Base-by-base conservation (phyloP, 2,797 vertebrate genomes). In the Eleutherodactylus coqui region DNA sequence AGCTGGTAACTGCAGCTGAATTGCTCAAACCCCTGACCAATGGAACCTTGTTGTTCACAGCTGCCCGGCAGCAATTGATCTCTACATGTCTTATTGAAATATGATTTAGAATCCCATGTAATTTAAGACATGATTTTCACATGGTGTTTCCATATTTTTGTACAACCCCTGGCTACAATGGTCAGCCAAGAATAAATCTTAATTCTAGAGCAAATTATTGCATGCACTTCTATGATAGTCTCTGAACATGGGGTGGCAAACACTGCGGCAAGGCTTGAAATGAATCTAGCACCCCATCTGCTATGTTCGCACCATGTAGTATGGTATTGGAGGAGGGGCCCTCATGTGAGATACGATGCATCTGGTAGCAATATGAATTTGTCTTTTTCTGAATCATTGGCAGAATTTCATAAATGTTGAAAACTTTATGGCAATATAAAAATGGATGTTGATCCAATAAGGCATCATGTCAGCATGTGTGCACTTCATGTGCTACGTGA, bases 291-390 rank as follows among this genome's bases (percentile, higher is more conserved):
- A n/a, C n/a, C n/a, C n/a, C n/a, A n/a, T n/a, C n/a, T n/a, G n/a
- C n/a, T n/a, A n/a, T n/a, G n/a, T n/a, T n/a, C n/a, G n/a, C n/a
- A n/a, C n/a, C 43, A 3, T 27, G n/a, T 2, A 17, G 0, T 58
- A n/a, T 29, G 60, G 16, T 8, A 34, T 36, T 67, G 8, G 16
- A 0, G 14, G 32, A 34, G 32, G 27, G 9, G 19, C 32, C 19
- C n/a, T n/a, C 4, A 32, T 64, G 16, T 36, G 62, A 67, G 32
- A 21, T 69, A 24, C 24, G 38, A 38, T 69, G 16, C 58, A 62
- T 47, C 58, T 79, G 36, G 55, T 64, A 19, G 13, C 78, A 79
- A 64, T 79, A 64, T 45, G 58, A 8, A 62, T 64, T 43, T 79
- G 27, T 9, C 14, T 43, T 41, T 43, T 1, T 58, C 6, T n/a